These are phyloP conservation scores for Drosophila nasuta DNA, from an alignment of 1,140 invertebrate genomes.

Conservation along the genomic window DNA sequence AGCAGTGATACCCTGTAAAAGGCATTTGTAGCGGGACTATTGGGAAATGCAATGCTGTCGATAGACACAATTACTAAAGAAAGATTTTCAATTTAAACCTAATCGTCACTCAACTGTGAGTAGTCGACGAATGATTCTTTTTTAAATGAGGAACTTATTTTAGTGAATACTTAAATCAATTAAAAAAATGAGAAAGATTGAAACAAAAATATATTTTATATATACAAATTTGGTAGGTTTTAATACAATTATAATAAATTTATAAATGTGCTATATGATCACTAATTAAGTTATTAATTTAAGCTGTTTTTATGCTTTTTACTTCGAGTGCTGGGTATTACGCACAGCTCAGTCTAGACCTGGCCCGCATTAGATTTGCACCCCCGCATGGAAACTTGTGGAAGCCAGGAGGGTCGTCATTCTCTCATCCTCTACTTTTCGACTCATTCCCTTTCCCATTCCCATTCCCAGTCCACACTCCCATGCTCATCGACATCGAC, in stretches of 20 bases:
- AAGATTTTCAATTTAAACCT: too few species aligned
- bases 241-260: too few species aligned
- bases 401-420: slow-evolving; percentile 20
- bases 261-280: too few species aligned
- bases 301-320: neutral
- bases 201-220: too few species aligned
- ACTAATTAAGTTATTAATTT: too few species aligned
- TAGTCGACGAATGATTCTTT: too few species aligned
- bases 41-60: neutral
- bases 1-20: slow-evolving; percentile 30
- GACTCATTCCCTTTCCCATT: slow-evolving; percentile 11
- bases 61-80: neutral
- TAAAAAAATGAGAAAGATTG: too few species aligned
- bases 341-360: slow-evolving; percentile 5
- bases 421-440: slow-evolving; percentile 17
- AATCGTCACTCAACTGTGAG: too few species aligned
- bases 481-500: slow-evolving; percentile 60
- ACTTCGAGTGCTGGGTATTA: slow-evolving; percentile 8
- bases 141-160: too few species aligned
- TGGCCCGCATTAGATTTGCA: slow-evolving; percentile 60
- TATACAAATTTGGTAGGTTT: too few species aligned
- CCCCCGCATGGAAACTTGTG: slow-evolving; percentile 49
- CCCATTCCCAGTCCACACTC: slow-evolving; percentile 4
- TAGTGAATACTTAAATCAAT: too few species aligned
- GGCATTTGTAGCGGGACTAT: neutral